phyloP scores from a whole-genome alignment of 1,140 invertebrate genomes.

The Atta texana region DNA sequence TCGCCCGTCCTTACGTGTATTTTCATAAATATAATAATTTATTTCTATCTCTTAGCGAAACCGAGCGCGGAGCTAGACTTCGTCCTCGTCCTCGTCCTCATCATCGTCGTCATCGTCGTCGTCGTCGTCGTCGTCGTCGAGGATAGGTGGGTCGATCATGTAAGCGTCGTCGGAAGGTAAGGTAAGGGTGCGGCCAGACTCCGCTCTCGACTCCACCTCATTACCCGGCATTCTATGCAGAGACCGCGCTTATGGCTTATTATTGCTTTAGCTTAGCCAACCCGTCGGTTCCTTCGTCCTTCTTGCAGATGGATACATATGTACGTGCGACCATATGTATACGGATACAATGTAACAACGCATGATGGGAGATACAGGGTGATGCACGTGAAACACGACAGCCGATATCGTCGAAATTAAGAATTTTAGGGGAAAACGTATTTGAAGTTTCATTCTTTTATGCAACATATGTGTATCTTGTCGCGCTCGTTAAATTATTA shows the following conservation, averaged over 20 bases:
- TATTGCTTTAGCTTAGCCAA: constrained; percentile 84
- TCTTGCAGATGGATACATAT: constrained; percentile 58
- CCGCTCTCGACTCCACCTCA: constrained; percentile 85
- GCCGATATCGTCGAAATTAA: not conserved
- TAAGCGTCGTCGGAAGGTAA: constrained; percentile 79
- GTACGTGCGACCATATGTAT: constrained; percentile 50
- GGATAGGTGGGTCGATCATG: constrained; percentile 81
- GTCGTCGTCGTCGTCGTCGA: constrained; percentile 52
- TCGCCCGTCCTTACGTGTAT: constrained; percentile 62
- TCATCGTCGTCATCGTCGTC: not conserved
- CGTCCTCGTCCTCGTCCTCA: constrained; percentile 41
- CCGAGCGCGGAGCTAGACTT: constrained; percentile 69
- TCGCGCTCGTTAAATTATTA: not conserved
- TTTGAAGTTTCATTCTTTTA: not conserved
- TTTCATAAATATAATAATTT: constrained; percentile 80
- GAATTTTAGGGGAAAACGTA: not conserved
- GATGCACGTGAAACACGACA: constrained; percentile 9
- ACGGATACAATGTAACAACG: constrained; percentile 23
- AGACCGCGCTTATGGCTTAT: constrained; percentile 85
- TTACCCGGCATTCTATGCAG: constrained; percentile 86
- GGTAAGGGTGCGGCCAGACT: constrained; percentile 85
- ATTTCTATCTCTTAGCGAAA: constrained; percentile 75
- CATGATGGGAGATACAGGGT: not conserved
- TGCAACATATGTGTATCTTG: too few species aligned
- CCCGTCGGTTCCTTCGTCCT: constrained; percentile 76